Base-by-base conservation (phyloP, 2,113 vertebrate species). In the Pitta sordida region DNA sequence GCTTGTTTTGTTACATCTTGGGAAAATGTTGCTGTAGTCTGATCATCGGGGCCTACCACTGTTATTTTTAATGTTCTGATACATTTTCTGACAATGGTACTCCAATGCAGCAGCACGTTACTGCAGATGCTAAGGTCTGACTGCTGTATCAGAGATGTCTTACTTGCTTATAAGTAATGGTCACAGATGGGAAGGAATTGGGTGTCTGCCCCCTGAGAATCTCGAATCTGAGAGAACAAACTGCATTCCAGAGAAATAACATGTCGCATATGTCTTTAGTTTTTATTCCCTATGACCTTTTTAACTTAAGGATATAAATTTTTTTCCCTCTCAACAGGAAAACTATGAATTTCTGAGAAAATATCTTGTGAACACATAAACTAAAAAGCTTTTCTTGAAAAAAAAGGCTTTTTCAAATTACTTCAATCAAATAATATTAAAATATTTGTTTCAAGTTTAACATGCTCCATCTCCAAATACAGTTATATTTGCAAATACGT, bases 271-370 rank as follows among this genome's bases (percentile, higher is more conserved):
- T 48, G 11, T 71, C 20, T 73, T 48, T 24, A 19, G 9, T 18
- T 46, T 82, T 22, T 58, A 9, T 56, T 23, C 4, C 60, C 43
- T 11, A 24, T 0, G 0, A 49, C 4, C 3, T 4, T 74, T 71
- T 69, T 39, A n/a, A n/a, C 17, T 80, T 73, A 55, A 51, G 39
- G 29, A 24, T 62, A n/a, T 37, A 3, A 65, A 29, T 4, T 13
- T 17, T 88, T 60, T 32, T 26, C 6, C 16, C 6, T 32, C 41
- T 43, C 24, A 44, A 14, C 7, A 62, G 22, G 44, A 77, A 70
- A 56, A 15, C 3, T 10, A 29, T 9, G 11, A 36, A 74, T 46
- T 67, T 76, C 49, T 62, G 39, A 83, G 39, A 41, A 83, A 79
- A 59, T 43, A 34, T 20, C 77, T 63, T 21, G 9, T 32, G 13